These are phyloP conservation scores for Drosophila bunnanda DNA, from an alignment of 2,888 invertebrate species.

Conservation along the genomic window DNA sequence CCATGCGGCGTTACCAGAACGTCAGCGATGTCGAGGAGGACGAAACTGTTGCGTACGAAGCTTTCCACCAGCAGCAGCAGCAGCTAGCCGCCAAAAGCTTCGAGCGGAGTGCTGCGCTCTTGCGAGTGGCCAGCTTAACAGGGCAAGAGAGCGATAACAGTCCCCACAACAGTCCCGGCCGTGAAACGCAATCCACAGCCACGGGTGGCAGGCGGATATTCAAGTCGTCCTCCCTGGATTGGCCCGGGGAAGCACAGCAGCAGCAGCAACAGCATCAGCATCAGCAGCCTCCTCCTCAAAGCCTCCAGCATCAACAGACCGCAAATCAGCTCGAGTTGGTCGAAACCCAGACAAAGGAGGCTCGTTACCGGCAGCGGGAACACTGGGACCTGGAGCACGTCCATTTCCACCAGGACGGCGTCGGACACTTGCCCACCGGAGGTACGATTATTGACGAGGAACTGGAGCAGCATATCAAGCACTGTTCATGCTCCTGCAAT, in stretches of 20 bases:
- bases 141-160: constrained; percentile 61
- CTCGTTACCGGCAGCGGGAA: constrained; percentile 52
- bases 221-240: constrained; percentile 76
- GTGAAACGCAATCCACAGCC: constrained; percentile 59
- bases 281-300: constrained; percentile 57
- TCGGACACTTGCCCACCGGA: constrained; percentile 32
- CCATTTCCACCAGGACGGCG: constrained; percentile 55
- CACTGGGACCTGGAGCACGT: constrained; percentile 48
- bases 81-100: constrained; percentile 77
- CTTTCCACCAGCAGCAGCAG: constrained; percentile 66
- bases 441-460: constrained; percentile 88
- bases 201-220: constrained; percentile 59
- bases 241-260: constrained; percentile 32
- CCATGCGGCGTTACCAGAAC: constrained; percentile 55
- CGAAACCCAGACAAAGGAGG: constrained; percentile 58
- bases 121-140: constrained; percentile 70
- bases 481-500: constrained; percentile 95
- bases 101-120: constrained; percentile 65
- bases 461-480: constrained; percentile 94
- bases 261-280: constrained; percentile 46
- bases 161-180: constrained; percentile 44
- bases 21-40: constrained; percentile 57
- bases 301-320: constrained; percentile 51
- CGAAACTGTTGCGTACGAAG: constrained; percentile 83
- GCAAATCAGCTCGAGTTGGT: constrained; percentile 64